These are phyloP conservation scores for Drosophila gunungcola DNA, from an alignment of 1,140 invertebrate genomes.

Conservation along the genomic window DNA sequence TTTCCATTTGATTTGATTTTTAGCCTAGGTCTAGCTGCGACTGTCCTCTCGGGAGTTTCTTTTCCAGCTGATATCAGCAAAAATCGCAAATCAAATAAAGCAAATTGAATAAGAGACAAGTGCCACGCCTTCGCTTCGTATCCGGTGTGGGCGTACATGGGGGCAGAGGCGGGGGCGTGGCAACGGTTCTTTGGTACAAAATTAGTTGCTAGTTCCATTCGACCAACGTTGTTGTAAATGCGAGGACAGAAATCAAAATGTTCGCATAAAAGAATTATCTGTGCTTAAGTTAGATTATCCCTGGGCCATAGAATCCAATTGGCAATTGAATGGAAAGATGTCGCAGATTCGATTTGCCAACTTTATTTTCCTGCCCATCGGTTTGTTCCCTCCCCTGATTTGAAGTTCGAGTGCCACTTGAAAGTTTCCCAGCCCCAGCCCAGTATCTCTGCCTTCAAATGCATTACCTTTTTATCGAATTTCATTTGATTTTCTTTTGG, in stretches of 20 bases:
- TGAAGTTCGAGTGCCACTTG: constrained; percentile 59
- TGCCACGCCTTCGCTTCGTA: constrained; percentile 41
- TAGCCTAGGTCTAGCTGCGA: constrained; percentile 45
- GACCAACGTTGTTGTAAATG: constrained; percentile 51
- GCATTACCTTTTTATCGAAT: constrained; percentile 58
- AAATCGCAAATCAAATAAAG: constrained; percentile 82
- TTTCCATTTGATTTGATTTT: constrained; percentile 73
- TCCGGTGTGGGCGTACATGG: constrained; percentile 7
- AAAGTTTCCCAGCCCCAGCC: constrained; percentile 46
- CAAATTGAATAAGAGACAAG: constrained; percentile 81
- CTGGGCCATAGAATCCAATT: constrained; percentile 73
- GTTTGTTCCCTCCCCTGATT: constrained; percentile 15
- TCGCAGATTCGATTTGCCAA: constrained; percentile 65
- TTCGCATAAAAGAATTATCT: constrained; percentile 82
- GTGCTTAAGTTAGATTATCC: constrained; percentile 81
- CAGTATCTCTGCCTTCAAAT: constrained; percentile 24
- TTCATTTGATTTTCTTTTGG: constrained; percentile 67
- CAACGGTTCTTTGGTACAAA: constrained; percentile 42
- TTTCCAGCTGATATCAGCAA: constrained; percentile 70
- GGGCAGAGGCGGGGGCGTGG: constrained; percentile 43
- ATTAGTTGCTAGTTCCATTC: constrained; percentile 68
- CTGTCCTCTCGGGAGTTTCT: constrained; percentile 23
- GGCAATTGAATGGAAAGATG: constrained; percentile 80
- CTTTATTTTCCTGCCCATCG: constrained; percentile 60
- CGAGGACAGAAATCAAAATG: constrained; percentile 74